phyloP scores from a whole-genome alignment of 2,797 vertebrate species.

The Propithecus deckenii region DNA sequence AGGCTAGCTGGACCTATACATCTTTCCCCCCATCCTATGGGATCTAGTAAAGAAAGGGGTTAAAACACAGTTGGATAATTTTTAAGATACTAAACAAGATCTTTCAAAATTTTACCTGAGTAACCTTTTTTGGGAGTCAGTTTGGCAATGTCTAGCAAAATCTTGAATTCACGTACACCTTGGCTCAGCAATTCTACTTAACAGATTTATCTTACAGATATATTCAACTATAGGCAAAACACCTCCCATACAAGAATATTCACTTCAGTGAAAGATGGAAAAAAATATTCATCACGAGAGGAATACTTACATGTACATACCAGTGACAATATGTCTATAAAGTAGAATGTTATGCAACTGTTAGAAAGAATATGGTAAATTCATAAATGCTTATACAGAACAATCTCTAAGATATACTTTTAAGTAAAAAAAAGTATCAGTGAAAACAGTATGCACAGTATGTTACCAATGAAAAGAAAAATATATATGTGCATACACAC shows the following conservation, averaged over 20 bases:
- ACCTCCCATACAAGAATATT: background rate
- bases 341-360: background rate
- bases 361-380: background rate
- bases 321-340: background rate
- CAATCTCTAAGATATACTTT: background rate
- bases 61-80: background rate
- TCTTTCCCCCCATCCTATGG: background rate
- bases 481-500: background rate
- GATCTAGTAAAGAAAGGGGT: background rate
- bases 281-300: conserved; percentile 31
- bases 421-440: background rate
- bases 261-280: background rate
- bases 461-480: background rate
- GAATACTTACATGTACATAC: background rate
- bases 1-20: background rate
- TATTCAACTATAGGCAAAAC: background rate
- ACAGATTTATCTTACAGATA: conserved; percentile 18
- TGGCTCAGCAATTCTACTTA: conserved; percentile 6
- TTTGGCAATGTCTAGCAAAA: conserved; percentile 7
- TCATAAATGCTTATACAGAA: conserved; percentile 16
- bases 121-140: background rate
- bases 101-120: conserved; percentile 33
- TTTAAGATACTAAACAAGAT: conserved; percentile 35
- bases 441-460: background rate
- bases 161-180: conserved; percentile 2